Percentiles rank a stretch among this genome's conserved stretches.
Conservation (phyloP, 2,113 vertebrate species). For the Colius striatus region DNA sequence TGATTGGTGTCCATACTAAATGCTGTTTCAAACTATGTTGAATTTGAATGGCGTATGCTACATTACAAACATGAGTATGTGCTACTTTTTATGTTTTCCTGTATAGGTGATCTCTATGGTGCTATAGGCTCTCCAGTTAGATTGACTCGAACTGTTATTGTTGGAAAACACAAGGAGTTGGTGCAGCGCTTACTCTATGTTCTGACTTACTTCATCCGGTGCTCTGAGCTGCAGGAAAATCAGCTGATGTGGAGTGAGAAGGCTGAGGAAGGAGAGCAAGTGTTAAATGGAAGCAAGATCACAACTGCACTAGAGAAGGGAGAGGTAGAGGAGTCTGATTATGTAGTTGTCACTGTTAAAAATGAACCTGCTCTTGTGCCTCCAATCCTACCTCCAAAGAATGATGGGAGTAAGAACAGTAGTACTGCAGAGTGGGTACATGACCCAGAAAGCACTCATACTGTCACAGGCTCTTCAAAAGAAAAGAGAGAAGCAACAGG, state of each 20-base stretch:
- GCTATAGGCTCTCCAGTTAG: constrained; percentile 87
- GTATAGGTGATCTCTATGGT: constrained; percentile 85
- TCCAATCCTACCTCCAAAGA: constrained; percentile 66
- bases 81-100: neutral
- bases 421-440: neutral
- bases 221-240: constrained; percentile 89
- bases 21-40: neutral
- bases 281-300: constrained; percentile 73
- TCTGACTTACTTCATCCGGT: constrained; percentile 86
- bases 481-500: constrained; percentile 16
- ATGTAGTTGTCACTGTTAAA: constrained; percentile 82
- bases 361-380: constrained; percentile 80
- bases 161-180: constrained; percentile 85
- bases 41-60: neutral
- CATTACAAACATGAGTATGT: neutral
- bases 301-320: constrained; percentile 82
- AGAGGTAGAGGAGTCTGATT: constrained; percentile 85
- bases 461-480: neutral
- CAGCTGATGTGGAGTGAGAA: constrained; percentile 70
- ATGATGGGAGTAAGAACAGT: neutral
- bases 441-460: neutral
- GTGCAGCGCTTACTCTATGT: constrained; percentile 84
- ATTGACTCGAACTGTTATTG: constrained; percentile 84
- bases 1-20: neutral
- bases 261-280: constrained; percentile 65